These are phyloP conservation scores for Laterallus jamaicensis DNA, from an alignment of 2,113 vertebrate species.

Conservation along the genomic window DNA sequence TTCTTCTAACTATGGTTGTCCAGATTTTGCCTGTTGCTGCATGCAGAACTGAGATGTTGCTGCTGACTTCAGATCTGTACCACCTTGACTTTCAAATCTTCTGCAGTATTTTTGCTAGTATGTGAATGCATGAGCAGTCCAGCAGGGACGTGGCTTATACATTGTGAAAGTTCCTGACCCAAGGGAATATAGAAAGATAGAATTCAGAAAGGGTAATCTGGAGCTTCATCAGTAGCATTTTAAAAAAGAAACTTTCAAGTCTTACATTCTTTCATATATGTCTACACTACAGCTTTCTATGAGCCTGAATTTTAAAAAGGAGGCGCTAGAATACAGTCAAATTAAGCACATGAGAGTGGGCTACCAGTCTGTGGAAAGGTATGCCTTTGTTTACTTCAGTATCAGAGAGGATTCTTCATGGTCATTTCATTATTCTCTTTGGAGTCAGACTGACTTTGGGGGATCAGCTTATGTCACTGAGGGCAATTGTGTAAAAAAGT, in stretches of 20 bases:
- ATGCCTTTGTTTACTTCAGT: not conserved
- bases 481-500: not conserved
- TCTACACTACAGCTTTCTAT: not conserved
- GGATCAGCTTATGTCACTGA: not conserved
- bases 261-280: not conserved
- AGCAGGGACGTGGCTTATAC: not conserved
- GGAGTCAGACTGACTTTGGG: not conserved
- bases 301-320: not conserved
- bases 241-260: not conserved
- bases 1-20: not conserved
- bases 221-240: not conserved
- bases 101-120: not conserved
- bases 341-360: not conserved
- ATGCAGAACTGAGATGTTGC: not conserved
- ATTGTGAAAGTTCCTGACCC: not conserved
- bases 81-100: not conserved
- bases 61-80: not conserved
- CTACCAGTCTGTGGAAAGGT: not conserved
- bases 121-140: not conserved
- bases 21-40: not conserved
- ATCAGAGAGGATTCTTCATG: not conserved
- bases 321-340: not conserved
- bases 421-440: constrained; percentile 5
- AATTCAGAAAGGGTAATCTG: not conserved
- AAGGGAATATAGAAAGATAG: not conserved